Conservation (phyloP, 2,113 vertebrate genomes). For the Brachirus orientalis region DNA sequence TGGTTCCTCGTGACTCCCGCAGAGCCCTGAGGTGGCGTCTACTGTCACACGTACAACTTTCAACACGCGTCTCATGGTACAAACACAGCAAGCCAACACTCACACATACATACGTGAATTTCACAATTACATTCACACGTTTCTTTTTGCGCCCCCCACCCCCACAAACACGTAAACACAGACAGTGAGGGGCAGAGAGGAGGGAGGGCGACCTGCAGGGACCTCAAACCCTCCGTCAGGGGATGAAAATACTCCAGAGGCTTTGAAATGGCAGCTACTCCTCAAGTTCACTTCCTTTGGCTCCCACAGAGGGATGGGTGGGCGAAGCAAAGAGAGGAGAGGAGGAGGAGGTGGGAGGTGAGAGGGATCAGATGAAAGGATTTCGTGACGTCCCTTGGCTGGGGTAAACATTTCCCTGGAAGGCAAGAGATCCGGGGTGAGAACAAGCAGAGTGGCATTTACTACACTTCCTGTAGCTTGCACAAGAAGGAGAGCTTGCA, state of each 20-base stretch:
- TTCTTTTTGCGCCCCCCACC: slow-evolving; percentile 24
- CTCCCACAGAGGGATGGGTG: slow-evolving; percentile 39
- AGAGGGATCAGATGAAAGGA: slow-evolving; percentile 84
- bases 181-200: slow-evolving; percentile 23
- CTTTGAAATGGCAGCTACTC: slow-evolving; percentile 75
- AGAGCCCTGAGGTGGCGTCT: slow-evolving; percentile 75
- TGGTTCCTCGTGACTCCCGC: slow-evolving; percentile 58
- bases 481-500: too few relatives aligned
- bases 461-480: slow-evolving; percentile 17
- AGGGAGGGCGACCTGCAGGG: slow-evolving; percentile 9
- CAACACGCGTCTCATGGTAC: slow-evolving; percentile 33
- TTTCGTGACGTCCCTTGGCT: slow-evolving; percentile 82
- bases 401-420: slow-evolving; percentile 83
- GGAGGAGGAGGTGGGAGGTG: background rate
- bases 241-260: slow-evolving; percentile 70
- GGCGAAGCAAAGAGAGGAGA: background rate
- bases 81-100: slow-evolving; percentile 40
- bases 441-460: slow-evolving; percentile 15
- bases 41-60: slow-evolving; percentile 66
- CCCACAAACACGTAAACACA: slow-evolving; percentile 63
- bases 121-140: slow-evolving; percentile 56
- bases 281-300: slow-evolving; percentile 62
- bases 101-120: slow-evolving; percentile 11
- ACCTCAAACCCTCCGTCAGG: slow-evolving; percentile 28
- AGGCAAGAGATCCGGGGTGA: slow-evolving; percentile 52